A percentile compares a stretch with the other conserved stretches of the same genome.
Conservation (phyloP, 2,888 invertebrate species). For the Blastobasis lacticolella region DNA sequence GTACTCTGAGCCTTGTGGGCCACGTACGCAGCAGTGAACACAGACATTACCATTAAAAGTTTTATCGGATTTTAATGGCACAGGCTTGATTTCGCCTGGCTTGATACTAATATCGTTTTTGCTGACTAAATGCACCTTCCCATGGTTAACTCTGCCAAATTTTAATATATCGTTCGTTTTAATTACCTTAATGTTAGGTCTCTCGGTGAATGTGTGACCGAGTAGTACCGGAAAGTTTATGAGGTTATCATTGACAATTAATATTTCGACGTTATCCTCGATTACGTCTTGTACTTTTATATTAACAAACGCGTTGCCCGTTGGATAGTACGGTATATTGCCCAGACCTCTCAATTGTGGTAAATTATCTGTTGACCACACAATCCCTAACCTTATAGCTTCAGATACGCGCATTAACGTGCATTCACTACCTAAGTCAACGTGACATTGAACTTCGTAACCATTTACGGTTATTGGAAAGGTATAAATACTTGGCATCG, state of each 20-base stretch:
- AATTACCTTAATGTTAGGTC: background rate
- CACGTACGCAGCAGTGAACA: conserved; percentile 4
- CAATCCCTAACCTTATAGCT: background rate
- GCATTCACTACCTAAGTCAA: conserved; percentile 5
- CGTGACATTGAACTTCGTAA: background rate
- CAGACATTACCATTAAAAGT: background rate
- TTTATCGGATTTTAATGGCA: background rate
- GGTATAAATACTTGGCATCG: too few relatives aligned
- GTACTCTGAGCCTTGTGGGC: background rate
- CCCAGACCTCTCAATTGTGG: conserved; percentile 4
- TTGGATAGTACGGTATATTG: background rate
- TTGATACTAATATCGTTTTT: background rate
- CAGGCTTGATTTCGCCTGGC: background rate
- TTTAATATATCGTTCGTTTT: conserved; percentile 1
- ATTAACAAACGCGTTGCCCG: background rate
- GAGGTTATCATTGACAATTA: conserved; percentile 1
- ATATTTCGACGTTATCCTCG: conserved; percentile 7
- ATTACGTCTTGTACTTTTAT: conserved; percentile 1
- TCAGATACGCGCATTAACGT: conserved; percentile 1
- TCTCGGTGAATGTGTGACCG: conserved; percentile 5
- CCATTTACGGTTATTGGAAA: background rate
- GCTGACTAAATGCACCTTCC: background rate
- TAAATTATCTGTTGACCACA: background rate
- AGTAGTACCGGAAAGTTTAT: background rate
- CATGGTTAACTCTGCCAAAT: background rate